These are phyloP conservation scores for Nebria salina DNA, from an alignment of 2,888 invertebrate species.

Conservation along the genomic window DNA sequence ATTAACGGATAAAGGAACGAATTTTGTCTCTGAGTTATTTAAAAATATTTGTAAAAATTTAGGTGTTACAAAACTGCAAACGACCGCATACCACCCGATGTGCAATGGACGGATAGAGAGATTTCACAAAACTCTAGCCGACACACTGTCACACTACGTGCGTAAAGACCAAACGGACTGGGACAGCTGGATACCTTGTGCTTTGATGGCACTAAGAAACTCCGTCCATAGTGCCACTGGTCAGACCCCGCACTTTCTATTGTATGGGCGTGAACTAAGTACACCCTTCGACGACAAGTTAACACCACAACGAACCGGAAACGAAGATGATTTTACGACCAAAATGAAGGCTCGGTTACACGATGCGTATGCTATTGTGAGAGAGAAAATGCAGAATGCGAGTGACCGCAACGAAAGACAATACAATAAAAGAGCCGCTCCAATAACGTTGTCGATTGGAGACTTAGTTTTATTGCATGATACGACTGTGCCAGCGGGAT, in stretches of 20 bases:
- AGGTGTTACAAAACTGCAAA: conserved; percentile 51
- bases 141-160: conserved; percentile 52
- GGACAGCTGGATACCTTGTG: conserved; percentile 53
- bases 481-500: background rate
- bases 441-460: background rate
- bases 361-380: conserved; percentile 21
- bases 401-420: background rate
- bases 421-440: background rate
- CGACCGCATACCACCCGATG: conserved; percentile 53
- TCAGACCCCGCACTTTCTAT: conserved; percentile 49
- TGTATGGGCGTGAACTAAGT: conserved; percentile 49
- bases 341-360: background rate
- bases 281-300: background rate
- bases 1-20: conserved; percentile 53
- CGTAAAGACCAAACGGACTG: conserved; percentile 50
- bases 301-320: background rate
- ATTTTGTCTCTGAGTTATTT: conserved; percentile 52
- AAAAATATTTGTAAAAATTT: conserved; percentile 51
- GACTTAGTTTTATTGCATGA: background rate
- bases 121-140: conserved; percentile 52
- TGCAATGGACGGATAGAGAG: conserved; percentile 55
- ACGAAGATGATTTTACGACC: background rate
- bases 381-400: background rate
- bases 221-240: conserved; percentile 49
- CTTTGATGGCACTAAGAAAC: conserved; percentile 51